phyloP scores from a whole-genome alignment of 2,797 vertebrate genomes.

The Netta rufina region DNA sequence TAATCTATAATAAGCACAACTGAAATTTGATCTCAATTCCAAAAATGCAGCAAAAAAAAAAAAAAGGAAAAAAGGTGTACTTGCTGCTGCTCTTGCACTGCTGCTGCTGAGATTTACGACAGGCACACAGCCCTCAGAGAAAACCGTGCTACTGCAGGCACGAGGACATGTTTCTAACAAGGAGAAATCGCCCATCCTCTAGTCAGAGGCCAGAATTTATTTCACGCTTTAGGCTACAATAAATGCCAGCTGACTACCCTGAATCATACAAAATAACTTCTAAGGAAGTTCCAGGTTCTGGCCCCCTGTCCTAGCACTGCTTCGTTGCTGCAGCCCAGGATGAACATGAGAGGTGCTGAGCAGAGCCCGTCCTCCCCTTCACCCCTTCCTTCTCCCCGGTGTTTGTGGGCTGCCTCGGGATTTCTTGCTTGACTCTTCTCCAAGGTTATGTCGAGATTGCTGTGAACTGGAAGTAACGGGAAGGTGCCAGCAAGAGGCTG shows the following conservation, averaged over 20 bases:
- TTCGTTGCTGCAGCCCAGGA: neutral
- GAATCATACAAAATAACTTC: neutral
- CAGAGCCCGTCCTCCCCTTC: neutral
- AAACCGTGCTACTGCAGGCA: neutral
- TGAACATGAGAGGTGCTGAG: accelerated
- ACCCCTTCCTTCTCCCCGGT: neutral
- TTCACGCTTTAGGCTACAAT: neutral
- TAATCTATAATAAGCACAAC: neutral
- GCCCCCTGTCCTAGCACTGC: neutral
- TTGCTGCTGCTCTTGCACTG: neutral
- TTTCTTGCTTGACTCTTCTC: neutral
- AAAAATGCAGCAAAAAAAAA: neutral
- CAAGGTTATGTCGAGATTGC: neutral
- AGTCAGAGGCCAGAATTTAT: neutral
- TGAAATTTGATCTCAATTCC: neutral
- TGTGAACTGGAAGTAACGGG: neutral
- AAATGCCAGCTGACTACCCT: neutral
- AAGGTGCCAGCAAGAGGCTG: neutral
- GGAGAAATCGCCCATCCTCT: neutral
- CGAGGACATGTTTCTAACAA: neutral
- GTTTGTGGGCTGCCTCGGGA: neutral
- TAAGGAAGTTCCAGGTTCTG: neutral
- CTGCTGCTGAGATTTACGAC: neutral
- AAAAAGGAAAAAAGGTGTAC: neutral
- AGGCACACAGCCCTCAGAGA: neutral